phyloP scores from a whole-genome alignment of 2,113 vertebrate species.

The Cinclus cinclus region DNA sequence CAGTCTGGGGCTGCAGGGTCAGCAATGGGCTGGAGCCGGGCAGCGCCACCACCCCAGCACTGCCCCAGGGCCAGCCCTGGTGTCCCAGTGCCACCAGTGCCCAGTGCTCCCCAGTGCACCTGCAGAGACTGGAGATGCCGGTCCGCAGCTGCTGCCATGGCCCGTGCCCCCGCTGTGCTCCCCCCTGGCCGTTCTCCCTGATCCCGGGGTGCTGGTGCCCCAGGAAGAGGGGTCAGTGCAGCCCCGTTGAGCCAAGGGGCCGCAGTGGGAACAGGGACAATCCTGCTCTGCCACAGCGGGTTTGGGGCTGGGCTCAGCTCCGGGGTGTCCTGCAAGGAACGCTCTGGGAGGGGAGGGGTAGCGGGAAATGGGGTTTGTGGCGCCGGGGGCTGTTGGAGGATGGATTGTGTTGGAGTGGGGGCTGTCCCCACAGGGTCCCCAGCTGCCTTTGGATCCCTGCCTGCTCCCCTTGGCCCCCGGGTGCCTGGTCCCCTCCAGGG shows the following conservation, averaged over 20 bases:
- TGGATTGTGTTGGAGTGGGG: too few relatives aligned
- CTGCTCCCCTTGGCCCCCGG: too few relatives aligned
- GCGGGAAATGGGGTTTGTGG: neutral
- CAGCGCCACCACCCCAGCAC: rapidly evolving
- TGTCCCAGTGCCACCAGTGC: neutral
- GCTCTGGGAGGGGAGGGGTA: neutral
- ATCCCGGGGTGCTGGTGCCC: rapidly evolving
- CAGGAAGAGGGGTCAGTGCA: neutral
- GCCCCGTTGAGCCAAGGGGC: rapidly evolving
- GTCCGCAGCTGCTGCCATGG: neutral
- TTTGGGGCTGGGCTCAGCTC: neutral
- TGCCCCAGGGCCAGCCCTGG: neutral
- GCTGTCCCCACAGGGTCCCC: neutral
- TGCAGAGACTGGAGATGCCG: neutral
- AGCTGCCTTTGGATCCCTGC: neutral
- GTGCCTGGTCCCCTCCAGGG: too few relatives aligned
- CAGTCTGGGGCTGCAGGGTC: neutral
- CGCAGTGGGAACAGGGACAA: too few relatives aligned
- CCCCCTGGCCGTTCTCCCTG: neutral
- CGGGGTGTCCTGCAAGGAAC: neutral
- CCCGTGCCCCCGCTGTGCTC: rapidly evolving
- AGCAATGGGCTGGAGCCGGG: neutral
- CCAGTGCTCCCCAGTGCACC: neutral
- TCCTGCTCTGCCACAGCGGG: too few relatives aligned
- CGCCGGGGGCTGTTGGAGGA: neutral